A percentile compares a stretch with the other conserved stretches of the same genome.
Conservation (phyloP, 2,113 vertebrate genomes). For the Pygoscelis antarcticus region DNA sequence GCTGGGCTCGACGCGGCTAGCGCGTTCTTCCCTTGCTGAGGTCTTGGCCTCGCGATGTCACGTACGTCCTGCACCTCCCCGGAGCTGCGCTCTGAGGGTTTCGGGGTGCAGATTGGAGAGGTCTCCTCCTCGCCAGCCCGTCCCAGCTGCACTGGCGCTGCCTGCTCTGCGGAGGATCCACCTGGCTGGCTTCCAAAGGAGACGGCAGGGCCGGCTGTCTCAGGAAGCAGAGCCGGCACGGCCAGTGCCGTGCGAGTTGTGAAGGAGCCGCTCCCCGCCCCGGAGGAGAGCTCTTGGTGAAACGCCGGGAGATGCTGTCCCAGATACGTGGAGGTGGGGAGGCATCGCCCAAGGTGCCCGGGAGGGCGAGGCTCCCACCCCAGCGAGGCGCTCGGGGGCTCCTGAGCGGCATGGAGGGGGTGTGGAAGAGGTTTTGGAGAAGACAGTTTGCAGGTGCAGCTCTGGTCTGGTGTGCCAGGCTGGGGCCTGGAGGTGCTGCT, state of each 20-base stretch:
- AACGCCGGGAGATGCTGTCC: fast-evolving
- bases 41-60: fast-evolving
- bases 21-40: not conserved
- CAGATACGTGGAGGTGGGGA: fast-evolving
- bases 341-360: not conserved
- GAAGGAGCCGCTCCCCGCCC: not conserved
- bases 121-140: fast-evolving
- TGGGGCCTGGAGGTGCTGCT: no score
- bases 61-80: fast-evolving
- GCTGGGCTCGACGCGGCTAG: fast-evolving
- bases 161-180: fast-evolving
- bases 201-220: not conserved
- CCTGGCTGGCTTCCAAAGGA: not conserved
- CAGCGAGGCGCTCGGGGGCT: fast-evolving
- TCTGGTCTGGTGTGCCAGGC: not conserved
- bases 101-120: not conserved
- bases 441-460: not conserved
- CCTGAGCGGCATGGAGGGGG: fast-evolving
- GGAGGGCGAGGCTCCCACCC: not conserved
- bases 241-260: fast-evolving
- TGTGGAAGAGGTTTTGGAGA: not conserved
- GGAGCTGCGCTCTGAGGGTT: not conserved
- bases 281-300: not conserved
- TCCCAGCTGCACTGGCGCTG: not conserved
- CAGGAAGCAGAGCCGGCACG: not conserved